Evolutionary conservation across 2,113 vertebrate species (phyloP).

Genomic region (Neolamprologus ventralis): DNA sequence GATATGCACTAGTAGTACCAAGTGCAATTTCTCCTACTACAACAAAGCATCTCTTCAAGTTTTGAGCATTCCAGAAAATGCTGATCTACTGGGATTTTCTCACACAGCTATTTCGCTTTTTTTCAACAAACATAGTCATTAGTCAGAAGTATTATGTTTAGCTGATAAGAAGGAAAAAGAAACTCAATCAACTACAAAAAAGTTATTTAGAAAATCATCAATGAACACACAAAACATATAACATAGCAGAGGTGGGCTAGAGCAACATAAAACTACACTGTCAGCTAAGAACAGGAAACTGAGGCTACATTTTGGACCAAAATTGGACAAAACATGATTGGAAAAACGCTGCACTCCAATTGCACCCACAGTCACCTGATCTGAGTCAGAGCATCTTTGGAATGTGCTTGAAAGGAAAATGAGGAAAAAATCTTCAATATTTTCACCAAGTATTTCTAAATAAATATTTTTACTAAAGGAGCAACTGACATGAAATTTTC

Average conservation of each 20-base stretch:
- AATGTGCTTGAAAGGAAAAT: too few species aligned
- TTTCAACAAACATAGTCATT: background rate
- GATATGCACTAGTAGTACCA: background rate
- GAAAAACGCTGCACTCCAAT: background rate
- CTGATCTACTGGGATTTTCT: background rate
- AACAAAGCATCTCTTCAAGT: background rate
- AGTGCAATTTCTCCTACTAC: background rate
- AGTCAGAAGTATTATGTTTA: background rate
- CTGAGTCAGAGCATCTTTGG: background rate
- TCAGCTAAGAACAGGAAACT: background rate
- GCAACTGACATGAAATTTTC: too few species aligned
- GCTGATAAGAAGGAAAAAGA: background rate
- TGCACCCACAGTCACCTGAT: background rate
- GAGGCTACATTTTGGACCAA: background rate
- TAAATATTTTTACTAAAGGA: too few species aligned
- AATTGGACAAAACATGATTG: background rate
- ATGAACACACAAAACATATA: background rate
- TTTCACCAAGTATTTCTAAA: too few species aligned
- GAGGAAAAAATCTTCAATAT: too few species aligned
- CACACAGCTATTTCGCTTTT: background rate
- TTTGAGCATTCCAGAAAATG: background rate
- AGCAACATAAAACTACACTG: background rate
- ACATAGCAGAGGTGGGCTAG: background rate
- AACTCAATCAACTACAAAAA: background rate
- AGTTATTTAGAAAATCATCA: background rate